Evolutionary conservation across 2,888 invertebrate genomes (phyloP).

Genomic region (Himalopsyche tibetana): DNA sequence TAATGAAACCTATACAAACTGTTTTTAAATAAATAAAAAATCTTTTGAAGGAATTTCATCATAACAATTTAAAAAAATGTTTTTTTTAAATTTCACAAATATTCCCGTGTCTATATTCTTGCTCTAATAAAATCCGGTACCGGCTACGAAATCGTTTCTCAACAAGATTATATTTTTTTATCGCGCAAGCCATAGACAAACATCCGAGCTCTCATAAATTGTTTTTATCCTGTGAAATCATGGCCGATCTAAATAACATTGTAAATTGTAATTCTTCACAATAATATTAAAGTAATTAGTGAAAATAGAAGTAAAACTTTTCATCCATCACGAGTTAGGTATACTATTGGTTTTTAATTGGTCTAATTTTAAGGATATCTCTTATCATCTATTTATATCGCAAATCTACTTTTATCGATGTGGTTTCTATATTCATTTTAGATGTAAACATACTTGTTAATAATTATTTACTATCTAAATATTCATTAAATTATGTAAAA

Average conservation of each 20-base stretch:
- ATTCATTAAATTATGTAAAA: slow-evolving; percentile 5
- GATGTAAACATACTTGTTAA: slow-evolving; percentile 60
- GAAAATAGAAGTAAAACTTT: slow-evolving; percentile 44
- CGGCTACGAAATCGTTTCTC: too few species aligned
- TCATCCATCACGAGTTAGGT: slow-evolving; percentile 1
- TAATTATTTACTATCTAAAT: slow-evolving; percentile 52
- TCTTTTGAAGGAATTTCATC: too few species aligned
- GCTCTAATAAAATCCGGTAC: too few species aligned
- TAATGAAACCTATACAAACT: too few species aligned
- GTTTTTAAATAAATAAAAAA: too few species aligned
- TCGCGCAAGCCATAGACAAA: neutral
- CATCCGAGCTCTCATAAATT: neutral
- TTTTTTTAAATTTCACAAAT: too few species aligned
- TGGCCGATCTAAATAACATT: slow-evolving; percentile 63
- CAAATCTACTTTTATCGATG: slow-evolving; percentile 50
- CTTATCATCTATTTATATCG: slow-evolving; percentile 38
- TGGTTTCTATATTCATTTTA: slow-evolving; percentile 51
- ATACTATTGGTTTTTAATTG: neutral
- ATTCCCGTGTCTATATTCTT: too few species aligned
- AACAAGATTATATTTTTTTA: too few species aligned
- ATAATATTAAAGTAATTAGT: slow-evolving; percentile 56
- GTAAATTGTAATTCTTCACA: slow-evolving; percentile 35
- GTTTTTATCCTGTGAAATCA: slow-evolving; percentile 49
- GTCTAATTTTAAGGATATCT: neutral
- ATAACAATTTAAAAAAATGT: too few species aligned